Evolutionary conservation across 1,140 invertebrate species (phyloP).

Genomic region (Maniola jurtina): DNA sequence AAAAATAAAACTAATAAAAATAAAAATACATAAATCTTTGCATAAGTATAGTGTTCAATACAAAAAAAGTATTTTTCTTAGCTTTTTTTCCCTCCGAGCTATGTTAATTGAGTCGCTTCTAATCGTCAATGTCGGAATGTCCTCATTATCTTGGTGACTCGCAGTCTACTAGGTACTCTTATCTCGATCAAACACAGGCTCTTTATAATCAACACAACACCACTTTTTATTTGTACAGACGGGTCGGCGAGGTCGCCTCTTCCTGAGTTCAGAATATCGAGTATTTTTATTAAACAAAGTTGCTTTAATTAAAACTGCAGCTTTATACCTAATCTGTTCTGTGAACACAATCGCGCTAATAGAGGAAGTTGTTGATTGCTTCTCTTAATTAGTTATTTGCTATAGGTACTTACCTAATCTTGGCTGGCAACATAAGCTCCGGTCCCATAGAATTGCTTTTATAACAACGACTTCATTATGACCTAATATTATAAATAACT

Average conservation of each 20-base stretch:
- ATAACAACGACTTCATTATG: too few species aligned
- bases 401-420: slow-evolving; percentile 2
- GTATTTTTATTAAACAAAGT: slow-evolving; percentile 56
- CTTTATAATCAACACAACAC: slow-evolving; percentile 46
- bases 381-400: slow-evolving; percentile 32
- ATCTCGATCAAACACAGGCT: slow-evolving; percentile 40
- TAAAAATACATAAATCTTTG: too few species aligned
- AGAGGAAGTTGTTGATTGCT: slow-evolving; percentile 54
- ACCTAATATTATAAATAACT: too few species aligned
- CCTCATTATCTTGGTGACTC: slow-evolving; percentile 53
- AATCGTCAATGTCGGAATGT: slow-evolving; percentile 12
- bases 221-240: slow-evolving; percentile 52
- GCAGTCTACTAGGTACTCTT: slow-evolving; percentile 59
- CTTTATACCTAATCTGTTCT: slow-evolving; percentile 47
- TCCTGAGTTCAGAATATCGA: slow-evolving; percentile 53
- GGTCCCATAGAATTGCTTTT: too few species aligned
- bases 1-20: too few species aligned
- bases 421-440: slow-evolving; percentile 9
- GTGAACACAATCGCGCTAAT: slow-evolving; percentile 47
- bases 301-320: slow-evolving; percentile 50
- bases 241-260: slow-evolving; percentile 53
- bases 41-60: too few species aligned
- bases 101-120: neutral
- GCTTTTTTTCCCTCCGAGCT: neutral
- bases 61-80: too few species aligned